Evolutionary conservation across 2,113 vertebrate genomes (phyloP).

Genomic region (Anolis sagrei): DNA sequence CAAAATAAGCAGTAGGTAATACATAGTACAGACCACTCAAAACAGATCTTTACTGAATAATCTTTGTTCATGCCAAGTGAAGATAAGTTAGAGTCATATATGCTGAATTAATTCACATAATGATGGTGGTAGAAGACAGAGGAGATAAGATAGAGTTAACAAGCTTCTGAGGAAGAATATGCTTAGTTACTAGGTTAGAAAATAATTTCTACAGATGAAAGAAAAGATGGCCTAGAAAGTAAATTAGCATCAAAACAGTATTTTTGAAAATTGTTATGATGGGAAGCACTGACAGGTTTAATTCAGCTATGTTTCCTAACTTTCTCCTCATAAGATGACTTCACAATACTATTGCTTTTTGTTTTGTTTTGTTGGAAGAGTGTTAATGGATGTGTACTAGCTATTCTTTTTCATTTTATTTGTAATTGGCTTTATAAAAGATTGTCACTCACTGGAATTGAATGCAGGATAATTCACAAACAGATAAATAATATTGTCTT

Average conservation of each 20-base stretch:
- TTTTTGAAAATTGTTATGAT: constrained; percentile 35
- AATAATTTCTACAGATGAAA: constrained; percentile 34
- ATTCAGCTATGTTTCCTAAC: not conserved
- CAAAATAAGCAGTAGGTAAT: constrained; percentile 56
- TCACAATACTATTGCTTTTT: not conserved
- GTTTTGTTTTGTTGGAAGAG: not conserved
- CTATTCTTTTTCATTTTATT: not conserved
- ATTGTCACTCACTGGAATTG: no score
- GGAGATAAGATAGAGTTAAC: constrained; percentile 16
- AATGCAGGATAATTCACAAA: not conserved
- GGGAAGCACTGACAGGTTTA: not conserved
- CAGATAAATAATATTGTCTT: not conserved
- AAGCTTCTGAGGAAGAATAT: constrained; percentile 22
- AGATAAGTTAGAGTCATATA: constrained; percentile 66
- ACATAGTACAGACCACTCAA: constrained; percentile 44
- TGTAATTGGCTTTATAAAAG: no score
- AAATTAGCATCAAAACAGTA: constrained; percentile 27
- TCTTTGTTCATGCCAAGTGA: constrained; percentile 52
- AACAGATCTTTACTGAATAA: constrained; percentile 43
- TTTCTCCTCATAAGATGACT: not conserved
- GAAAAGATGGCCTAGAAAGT: constrained; percentile 40
- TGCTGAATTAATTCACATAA: constrained; percentile 30
- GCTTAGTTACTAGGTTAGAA: not conserved
- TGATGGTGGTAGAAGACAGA: not conserved
- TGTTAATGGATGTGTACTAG: not conserved